A percentile compares a stretch with the other conserved stretches of the same genome.
Conservation (phyloP, 2,888 invertebrate genomes). For the Capitulum mitella region DNA sequence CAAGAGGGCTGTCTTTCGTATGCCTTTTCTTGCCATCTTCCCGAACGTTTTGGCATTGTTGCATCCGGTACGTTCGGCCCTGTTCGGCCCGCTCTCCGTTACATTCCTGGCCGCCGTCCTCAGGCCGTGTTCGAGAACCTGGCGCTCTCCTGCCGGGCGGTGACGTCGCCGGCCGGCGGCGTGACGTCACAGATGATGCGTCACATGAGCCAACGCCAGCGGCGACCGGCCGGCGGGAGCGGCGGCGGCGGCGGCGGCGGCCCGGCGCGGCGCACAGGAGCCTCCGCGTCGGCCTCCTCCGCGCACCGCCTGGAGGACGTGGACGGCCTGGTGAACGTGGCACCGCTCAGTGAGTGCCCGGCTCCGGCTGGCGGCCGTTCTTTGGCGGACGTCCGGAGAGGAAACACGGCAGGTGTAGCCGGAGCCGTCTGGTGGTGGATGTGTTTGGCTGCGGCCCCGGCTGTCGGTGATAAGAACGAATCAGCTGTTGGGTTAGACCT, state of each 20-base stretch:
- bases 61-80: too few species aligned
- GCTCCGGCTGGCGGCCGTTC: neutral
- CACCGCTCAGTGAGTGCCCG: conserved; percentile 59
- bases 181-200: conserved; percentile 60
- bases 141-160: conserved; percentile 62
- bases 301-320: conserved; percentile 49
- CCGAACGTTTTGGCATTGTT: too few species aligned
- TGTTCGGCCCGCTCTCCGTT: too few species aligned
- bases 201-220: conserved; percentile 44
- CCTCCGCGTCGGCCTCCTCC: conserved; percentile 35
- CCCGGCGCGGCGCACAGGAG: neutral
- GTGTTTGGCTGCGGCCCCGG: too few species aligned
- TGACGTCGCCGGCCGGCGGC: conserved; percentile 61
- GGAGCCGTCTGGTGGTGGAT: too few species aligned
- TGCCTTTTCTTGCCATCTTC: too few species aligned
- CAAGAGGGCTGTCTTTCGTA: too few species aligned
- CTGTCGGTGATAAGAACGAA: too few species aligned
- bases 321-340: conserved; percentile 81
- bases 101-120: too few species aligned
- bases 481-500: too few species aligned
- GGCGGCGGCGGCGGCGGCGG: neutral
- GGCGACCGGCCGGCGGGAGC: neutral
- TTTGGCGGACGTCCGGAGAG: too few species aligned
- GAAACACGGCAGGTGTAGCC: too few species aligned
- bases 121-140: conserved; percentile 65